Evolutionary conservation across 2,888 invertebrate species (phyloP), one percentile per base, ranked within the genome.

Genomic region (Hirtodrosophila trivittata): DNA sequence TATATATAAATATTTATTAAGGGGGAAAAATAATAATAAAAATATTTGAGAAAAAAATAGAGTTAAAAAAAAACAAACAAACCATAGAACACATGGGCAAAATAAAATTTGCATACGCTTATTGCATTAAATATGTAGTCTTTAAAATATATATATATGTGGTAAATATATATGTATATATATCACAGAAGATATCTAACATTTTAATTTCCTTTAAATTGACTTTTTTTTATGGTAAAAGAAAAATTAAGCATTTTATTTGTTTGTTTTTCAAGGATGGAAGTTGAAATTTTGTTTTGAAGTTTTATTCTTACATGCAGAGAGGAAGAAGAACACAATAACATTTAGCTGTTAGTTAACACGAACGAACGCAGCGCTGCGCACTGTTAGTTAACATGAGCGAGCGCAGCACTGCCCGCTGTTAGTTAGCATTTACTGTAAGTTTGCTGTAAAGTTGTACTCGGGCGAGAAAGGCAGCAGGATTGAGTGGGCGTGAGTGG

Each of bases 351-450:
- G 43, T 38, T 39, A 32, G 14, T 28, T 38, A 28, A 9, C 30
- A 18, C 1, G 10, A 9, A 18, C 5, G 10, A 9, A 5, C 35
- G 28, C 28, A 28, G 28, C 28, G 5, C 28, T 28, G 28, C 28
- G 28, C 28, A 28, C 28, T 28, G 28, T 28, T 28, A 28, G 76
- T 77, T 57, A 82, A 77, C 70, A 74, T 59, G 38, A 39, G 30
- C 45, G 66, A 39, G 33, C 45, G 66, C 60, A 38, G 26, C 32
- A 32, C 46, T 51, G 58, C 62, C 51, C 63, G 52, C 63, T 54
- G 74, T 84, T 80, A 69, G 67, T 76, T 58, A 60, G 68, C 75
- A 59, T 33, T 33, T 65, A 68, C 56, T 63, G 71, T 38, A 18
- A 35, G 41, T 41, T 30, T 16, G 21, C 33, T 43, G 46, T 66